phyloP scores from a whole-genome alignment of 2,888 invertebrate species.

The Megalurothrips usitatus region DNA sequence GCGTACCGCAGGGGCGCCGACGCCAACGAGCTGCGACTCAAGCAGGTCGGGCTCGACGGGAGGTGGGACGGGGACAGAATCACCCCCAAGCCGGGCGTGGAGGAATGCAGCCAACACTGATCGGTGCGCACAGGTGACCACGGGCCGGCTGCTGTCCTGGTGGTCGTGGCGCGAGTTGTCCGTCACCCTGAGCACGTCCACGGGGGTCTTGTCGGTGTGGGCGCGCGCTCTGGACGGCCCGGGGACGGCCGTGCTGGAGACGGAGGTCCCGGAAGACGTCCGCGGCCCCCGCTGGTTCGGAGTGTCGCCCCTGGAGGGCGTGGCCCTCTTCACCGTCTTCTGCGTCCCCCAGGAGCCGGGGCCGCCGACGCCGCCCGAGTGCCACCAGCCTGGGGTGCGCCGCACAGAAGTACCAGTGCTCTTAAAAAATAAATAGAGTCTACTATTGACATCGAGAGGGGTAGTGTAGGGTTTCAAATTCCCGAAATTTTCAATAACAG shows the following conservation, averaged over 20 bases:
- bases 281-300: slow-evolving; percentile 6
- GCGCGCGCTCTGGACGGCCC: neutral
- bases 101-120: neutral
- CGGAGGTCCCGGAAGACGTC: slow-evolving; percentile 3
- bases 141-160: neutral
- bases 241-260: neutral
- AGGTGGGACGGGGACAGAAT: neutral
- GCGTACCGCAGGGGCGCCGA: neutral
- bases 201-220: neutral
- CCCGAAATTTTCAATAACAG: too few relatives aligned
- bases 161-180: slow-evolving; percentile 23
- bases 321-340: neutral
- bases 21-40: slow-evolving; percentile 2
- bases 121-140: neutral
- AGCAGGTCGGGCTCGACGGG: neutral
- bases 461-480: too few relatives aligned
- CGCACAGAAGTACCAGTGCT: too few relatives aligned
- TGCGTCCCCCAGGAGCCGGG: neutral
- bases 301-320: neutral
- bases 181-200: neutral
- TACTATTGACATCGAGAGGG: too few relatives aligned
- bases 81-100: neutral
- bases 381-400: neutral
- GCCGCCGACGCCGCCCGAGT: neutral
- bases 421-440: too few relatives aligned